Evolutionary conservation across 2,113 vertebrate species (phyloP).

Genomic region (Centropus unirufus): DNA sequence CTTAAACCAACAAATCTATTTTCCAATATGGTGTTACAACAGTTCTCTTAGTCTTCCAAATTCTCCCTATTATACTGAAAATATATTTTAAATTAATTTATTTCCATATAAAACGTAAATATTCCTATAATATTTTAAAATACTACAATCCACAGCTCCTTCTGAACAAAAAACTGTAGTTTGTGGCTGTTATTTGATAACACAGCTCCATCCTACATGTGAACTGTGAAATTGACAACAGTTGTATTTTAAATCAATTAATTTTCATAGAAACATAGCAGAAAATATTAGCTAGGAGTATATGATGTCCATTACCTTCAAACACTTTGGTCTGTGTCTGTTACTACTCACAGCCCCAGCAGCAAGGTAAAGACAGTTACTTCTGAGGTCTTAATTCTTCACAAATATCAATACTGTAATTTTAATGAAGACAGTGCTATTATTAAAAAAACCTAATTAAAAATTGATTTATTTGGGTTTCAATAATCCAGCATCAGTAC

Average conservation of each 20-base stretch:
- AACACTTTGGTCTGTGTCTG: not conserved
- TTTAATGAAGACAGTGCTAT: not conserved
- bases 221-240: not conserved
- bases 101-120: too few relatives aligned
- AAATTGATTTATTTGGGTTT: not conserved
- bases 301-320: not conserved
- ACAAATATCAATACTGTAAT: not conserved
- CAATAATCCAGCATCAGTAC: not conserved
- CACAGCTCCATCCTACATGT: not conserved
- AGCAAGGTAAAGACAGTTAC: not conserved
- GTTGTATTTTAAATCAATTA: not conserved
- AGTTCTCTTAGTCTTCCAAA: not conserved
- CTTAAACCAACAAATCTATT: not conserved
- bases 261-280: not conserved
- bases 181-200: not conserved
- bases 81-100: too few relatives aligned
- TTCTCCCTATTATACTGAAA: not conserved
- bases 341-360: not conserved
- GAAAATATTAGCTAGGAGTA: not conserved
- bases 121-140: not conserved
- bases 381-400: not conserved
- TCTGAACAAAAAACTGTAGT: not conserved
- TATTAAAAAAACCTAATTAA: not conserved
- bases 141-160: not conserved
- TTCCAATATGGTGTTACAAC: not conserved